Evolutionary conservation across 2,113 vertebrate species (phyloP).

Genomic region (Hippocampus guttulatus): DNA sequence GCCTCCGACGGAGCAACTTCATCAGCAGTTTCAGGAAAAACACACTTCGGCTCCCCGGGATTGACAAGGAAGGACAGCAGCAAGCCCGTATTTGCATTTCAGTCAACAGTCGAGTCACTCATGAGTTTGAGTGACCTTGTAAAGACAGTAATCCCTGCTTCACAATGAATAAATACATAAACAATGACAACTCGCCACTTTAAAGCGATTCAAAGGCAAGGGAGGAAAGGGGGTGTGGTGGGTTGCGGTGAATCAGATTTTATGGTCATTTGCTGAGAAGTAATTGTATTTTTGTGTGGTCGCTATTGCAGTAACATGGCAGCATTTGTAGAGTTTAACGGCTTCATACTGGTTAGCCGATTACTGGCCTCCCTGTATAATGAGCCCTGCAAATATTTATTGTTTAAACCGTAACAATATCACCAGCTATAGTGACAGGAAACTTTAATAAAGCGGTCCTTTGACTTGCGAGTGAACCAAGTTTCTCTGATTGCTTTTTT

Average conservation of each 20-base stretch:
- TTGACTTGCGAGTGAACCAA: too few species aligned
- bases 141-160: conserved; percentile 64
- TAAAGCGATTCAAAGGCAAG: conserved; percentile 24
- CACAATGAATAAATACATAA: conserved; percentile 69
- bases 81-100: conserved; percentile 63
- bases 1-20: conserved; percentile 46
- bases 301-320: conserved; percentile 34
- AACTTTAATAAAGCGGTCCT: too few species aligned
- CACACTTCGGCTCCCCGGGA: conserved; percentile 41
- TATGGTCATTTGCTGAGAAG: conserved; percentile 42
- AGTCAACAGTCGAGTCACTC: conserved; percentile 64
- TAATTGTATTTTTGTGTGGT: conserved; percentile 35
- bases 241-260: conserved; percentile 24
- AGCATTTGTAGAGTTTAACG: conserved; percentile 59
- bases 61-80: conserved; percentile 62
- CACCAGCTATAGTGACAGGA: too few species aligned
- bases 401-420: too few species aligned
- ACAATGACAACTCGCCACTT: conserved; percentile 50
- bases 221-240: background rate
- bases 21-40: conserved; percentile 64
- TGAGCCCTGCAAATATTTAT: too few species aligned
- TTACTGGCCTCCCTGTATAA: too few species aligned
- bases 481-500: too few species aligned
- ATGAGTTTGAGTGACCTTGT: conserved; percentile 67
- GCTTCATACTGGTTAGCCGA: conserved; percentile 25